Percentiles rank a stretch among this genome's conserved stretches.
phyloP scores from a whole-genome alignment of 2,888 invertebrate genomes.

The Athalia cordata region DNA sequence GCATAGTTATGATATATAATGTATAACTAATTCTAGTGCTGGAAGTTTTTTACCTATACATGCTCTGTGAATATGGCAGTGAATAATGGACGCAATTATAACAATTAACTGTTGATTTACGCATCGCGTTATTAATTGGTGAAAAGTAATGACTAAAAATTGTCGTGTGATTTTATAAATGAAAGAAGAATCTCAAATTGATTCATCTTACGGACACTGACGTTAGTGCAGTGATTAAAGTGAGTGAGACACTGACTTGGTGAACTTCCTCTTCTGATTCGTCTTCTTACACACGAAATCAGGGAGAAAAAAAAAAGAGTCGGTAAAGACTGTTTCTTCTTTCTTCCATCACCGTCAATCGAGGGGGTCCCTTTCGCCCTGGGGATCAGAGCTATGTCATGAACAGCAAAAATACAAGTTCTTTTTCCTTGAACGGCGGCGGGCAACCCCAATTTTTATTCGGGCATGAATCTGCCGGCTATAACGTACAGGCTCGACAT shows the following conservation, averaged over 20 bases:
- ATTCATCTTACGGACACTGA: too few relatives aligned
- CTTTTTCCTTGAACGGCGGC: conserved; percentile 26
- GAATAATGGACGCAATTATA: not conserved
- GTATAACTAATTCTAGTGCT: not conserved
- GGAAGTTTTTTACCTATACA: not conserved
- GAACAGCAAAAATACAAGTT: conserved; percentile 54
- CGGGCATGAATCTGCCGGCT: conserved; percentile 18
- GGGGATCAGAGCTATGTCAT: conserved; percentile 56
- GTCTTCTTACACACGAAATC: not conserved
- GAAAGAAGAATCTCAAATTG: too few relatives aligned
- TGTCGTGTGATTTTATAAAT: too few relatives aligned
- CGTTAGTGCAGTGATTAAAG: not conserved
- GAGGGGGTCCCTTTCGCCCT: conserved; percentile 38
- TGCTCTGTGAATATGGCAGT: not conserved
- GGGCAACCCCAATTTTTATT: conserved; percentile 8
- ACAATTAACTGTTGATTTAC: too few relatives aligned
- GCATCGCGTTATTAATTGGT: too few relatives aligned
- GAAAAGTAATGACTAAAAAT: too few relatives aligned
- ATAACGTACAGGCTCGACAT: not conserved
- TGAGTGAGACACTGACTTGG: not conserved
- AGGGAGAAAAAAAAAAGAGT: not conserved
- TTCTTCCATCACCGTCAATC: not conserved
- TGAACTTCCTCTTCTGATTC: not conserved
- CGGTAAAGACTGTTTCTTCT: not conserved
- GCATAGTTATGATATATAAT: not conserved